Evolutionary conservation across 2,797 vertebrate genomes (phyloP).

Genomic region (Poecilia picta): DNA sequence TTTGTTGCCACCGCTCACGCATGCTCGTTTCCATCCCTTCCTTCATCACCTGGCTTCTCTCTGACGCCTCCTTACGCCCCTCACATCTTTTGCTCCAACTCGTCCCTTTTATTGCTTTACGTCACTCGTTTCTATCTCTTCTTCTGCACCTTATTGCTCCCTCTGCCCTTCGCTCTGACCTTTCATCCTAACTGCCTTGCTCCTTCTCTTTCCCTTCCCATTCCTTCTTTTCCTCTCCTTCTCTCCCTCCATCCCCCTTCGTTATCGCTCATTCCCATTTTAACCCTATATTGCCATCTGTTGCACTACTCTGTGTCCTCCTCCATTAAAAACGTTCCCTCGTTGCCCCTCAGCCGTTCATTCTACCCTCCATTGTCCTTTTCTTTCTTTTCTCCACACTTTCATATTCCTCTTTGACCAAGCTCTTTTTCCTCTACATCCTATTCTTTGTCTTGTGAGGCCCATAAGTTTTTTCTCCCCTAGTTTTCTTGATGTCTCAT

Average conservation of each 20-base stretch:
- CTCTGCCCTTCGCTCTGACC: conserved; percentile 40
- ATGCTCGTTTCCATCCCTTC: conserved; percentile 7
- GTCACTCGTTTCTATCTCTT: conserved; percentile 66
- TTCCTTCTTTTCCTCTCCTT: conserved; percentile 28
- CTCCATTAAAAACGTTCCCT: conserved; percentile 31
- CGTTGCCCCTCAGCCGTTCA: conserved; percentile 78
- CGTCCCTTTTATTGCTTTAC: conserved; percentile 57
- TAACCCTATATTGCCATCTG: conserved; percentile 6
- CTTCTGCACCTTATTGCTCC: conserved; percentile 14
- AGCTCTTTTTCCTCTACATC: conserved; percentile 91
- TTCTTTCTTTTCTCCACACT: conserved; percentile 88
- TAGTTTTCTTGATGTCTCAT: conserved; percentile 67
- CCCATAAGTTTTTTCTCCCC: conserved; percentile 60
- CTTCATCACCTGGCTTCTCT: conserved; percentile 24
- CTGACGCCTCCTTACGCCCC: conserved; percentile 13
- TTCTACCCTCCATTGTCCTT: conserved; percentile 86
- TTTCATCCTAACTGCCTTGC: conserved; percentile 62
- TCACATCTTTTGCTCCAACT: conserved; percentile 12
- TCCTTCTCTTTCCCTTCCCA: conserved; percentile 50
- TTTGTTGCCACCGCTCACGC: conserved; percentile 32
- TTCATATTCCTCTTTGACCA: conserved; percentile 86
- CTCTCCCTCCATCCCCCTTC: conserved; percentile 5
- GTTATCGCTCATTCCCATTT: conserved; percentile 16
- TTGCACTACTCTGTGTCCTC: conserved; percentile 26
- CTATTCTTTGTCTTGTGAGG: conserved; percentile 92